Evolutionary conservation across 2,797 vertebrate genomes (phyloP), one percentile per base, ranked within the genome.

Genomic region (Acrocephalus scirpaceus): DNA sequence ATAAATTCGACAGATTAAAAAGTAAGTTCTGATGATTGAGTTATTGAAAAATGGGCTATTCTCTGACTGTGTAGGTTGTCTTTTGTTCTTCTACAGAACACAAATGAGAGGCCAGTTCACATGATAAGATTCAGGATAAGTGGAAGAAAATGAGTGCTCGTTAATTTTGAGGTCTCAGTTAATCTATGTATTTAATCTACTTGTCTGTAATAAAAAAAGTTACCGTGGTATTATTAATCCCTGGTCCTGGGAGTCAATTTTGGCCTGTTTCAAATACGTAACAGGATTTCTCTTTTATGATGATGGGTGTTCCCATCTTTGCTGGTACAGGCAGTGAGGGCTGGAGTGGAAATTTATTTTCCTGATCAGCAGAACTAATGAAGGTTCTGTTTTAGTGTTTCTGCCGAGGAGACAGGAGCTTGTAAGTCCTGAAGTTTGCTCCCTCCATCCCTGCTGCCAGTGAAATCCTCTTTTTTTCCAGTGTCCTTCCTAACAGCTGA

Each of bases 121-220:
- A 73, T 77, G 56, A 36, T 83, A 88, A 95, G 96, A 88, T 77
- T 96, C 78, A 45, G 91, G 88, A 74, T 76, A 96, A 91, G 42
- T 64, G 65, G 75, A 71, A 73, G 84, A 80, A 85, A 82, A 88
- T 29, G 73, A 91, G 71, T 44, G 69, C 74, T 80, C 7, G 1
- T 91, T 93, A 82, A 79, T 96, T 93, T 42, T 54, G 61, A 90
- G 61, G 50, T 74, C 30, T 81, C 62, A 23, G 30, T 82, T 85
- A 62, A 86, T 89, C 61, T 90, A 2, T 34, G 38, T 50, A 23
- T 94, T 90, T 88, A 82, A 79, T 94, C 69, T 84, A 45, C 73
- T 83, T 72, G 42, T 70, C 79, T 89, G 4, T 65, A 53, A 65
- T 73, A 9, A n/a, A 89, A 74, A 78, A 32, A 44, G 21, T 22